Percentiles rank a stretch among this genome's conserved stretches.
Evolutionary conservation across 2,797 vertebrate genomes (phyloP).

Genomic region (Chanos chanos): DNA sequence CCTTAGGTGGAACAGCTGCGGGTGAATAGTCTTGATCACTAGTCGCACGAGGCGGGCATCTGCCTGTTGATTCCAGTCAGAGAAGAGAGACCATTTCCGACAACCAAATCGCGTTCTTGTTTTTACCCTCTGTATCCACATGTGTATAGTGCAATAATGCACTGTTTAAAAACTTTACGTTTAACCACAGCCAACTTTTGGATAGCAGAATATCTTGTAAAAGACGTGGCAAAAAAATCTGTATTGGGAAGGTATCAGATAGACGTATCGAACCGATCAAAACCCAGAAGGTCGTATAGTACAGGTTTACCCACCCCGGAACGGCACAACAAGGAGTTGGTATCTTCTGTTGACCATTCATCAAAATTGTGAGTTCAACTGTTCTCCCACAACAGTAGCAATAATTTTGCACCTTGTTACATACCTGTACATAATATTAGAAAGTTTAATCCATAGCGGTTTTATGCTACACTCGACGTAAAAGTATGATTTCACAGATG

Average conservation of each 20-base stretch:
- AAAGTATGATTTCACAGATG: not conserved
- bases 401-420: not conserved
- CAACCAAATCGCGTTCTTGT: no score
- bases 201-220: conserved; percentile 32
- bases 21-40: no score
- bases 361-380: conserved; percentile 8
- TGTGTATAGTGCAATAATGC: conserved; percentile 39
- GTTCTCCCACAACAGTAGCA: no score
- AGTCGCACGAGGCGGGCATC: no score
- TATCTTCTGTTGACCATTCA: not conserved
- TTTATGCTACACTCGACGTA: no score
- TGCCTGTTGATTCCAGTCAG: no score
- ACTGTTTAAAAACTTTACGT: conserved; percentile 50
- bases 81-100: no score
- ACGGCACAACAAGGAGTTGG: not conserved
- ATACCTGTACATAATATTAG: not conserved
- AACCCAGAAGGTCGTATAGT: not conserved
- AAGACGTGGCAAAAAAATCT: conserved; percentile 35
- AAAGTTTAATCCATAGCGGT: no score
- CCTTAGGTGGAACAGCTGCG: no score
- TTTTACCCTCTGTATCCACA: not conserved
- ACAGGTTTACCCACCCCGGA: not conserved
- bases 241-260: not conserved
- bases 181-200: conserved; percentile 28
- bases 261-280: not conserved